Evolutionary conservation across 2,113 vertebrate genomes (phyloP), one percentile per base, ranked within the genome.

Genomic region (Tachysurus vachellii): DNA sequence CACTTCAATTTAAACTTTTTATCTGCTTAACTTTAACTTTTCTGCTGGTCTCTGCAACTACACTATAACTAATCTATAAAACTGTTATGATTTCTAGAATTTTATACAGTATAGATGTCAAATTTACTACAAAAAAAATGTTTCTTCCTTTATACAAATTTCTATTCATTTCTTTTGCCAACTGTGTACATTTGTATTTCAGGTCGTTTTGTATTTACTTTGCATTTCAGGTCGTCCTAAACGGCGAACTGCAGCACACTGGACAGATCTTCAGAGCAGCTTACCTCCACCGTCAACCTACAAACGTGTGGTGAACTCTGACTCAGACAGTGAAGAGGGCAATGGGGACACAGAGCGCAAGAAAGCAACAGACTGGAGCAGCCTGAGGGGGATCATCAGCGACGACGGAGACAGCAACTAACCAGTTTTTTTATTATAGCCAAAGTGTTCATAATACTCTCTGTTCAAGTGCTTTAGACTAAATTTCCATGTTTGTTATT

Each of bases 361-460:
- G 87, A 92, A 88, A 91, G 28, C 82, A 3, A 90, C 91, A 0
- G 85, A 93, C 85, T 95, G 95, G 95, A 81, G 87, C 70, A 94
- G 95, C 61, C 94, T 97, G 85, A 92, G 88, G 3, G 96, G 96
- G 19, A 93, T 97, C 90, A 97, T 98, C 89, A 97, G 96, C 64
- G 97, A 96, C 28, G 96, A 96, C 0, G 94, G 89, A 0, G 96
- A 96, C 80, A 97, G 96, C 47, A 91, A 94, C 86, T 97, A 89
- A 70, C 14, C 54, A 70, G 71, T 12, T 81, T 59, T 62, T 5
- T 57, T 12, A 7, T 17, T 64, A 31, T 12, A 73, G 10, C 28
- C 71, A 36, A 21, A 31, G 12, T 83, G 56, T 83, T 47, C 53
- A 66, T 84, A 56, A 42, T 70, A 13, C 26, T 8, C 73, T 84